Evolutionary conservation across 2,888 invertebrate genomes (phyloP).

Genomic region (Poecilobothrus nobilitatus): DNA sequence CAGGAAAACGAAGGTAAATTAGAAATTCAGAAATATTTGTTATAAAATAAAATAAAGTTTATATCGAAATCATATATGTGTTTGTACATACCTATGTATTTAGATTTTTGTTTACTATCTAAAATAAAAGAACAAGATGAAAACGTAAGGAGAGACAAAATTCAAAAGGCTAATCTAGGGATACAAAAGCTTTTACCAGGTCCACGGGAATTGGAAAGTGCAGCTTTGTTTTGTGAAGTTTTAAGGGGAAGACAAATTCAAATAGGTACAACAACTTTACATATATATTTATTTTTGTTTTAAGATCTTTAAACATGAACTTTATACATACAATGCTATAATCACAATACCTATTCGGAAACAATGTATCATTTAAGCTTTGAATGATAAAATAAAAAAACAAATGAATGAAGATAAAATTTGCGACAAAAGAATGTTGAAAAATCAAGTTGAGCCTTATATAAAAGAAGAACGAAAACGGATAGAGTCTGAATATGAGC

Average conservation of each 20-base stretch:
- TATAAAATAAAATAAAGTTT: too few species aligned
- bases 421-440: constrained; percentile 32
- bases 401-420: constrained; percentile 33
- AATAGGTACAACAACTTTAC: too few species aligned
- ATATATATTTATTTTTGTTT: too few species aligned
- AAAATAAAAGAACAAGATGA: constrained; percentile 29
- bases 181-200: constrained; percentile 37
- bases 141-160: constrained; percentile 29
- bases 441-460: constrained; percentile 38
- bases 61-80: too few species aligned
- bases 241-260: constrained; percentile 36
- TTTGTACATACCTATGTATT: too few species aligned
- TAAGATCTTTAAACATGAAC: too few species aligned
- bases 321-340: too few species aligned
- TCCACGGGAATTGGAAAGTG: constrained; percentile 37
- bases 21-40: too few species aligned
- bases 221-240: constrained; percentile 39
- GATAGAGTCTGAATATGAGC: constrained; percentile 30
- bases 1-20: not conserved
- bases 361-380: too few species aligned
- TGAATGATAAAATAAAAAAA: constrained; percentile 30
- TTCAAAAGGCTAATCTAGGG: constrained; percentile 35
- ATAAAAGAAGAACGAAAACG: constrained; percentile 37
- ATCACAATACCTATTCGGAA: too few species aligned
- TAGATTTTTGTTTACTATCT: not conserved